These are phyloP conservation scores for Drosophila heteroneura DNA, from an alignment of 2,888 invertebrate species.

Conservation along the genomic window DNA sequence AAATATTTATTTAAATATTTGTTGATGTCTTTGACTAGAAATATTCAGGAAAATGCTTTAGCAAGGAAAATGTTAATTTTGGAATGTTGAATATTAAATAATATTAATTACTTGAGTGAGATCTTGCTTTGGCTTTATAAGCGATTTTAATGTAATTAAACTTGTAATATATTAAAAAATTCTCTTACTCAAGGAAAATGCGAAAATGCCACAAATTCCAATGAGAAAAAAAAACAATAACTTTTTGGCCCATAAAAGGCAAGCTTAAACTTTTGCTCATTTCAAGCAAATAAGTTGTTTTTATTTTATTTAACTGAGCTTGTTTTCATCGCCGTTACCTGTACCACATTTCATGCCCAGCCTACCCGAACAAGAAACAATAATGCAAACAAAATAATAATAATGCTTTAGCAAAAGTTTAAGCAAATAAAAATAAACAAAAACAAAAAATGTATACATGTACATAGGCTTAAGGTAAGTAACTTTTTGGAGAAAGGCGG, in stretches of 20 bases:
- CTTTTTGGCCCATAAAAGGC: slow-evolving; percentile 22
- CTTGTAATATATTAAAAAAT: not conserved
- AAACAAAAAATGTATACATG: not conserved
- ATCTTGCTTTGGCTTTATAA: not conserved
- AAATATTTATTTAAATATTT: slow-evolving; percentile 24
- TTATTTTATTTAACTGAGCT: slow-evolving; percentile 19
- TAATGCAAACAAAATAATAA: slow-evolving; percentile 57
- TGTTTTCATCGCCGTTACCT: slow-evolving; percentile 29
- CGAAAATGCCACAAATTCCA: too few relatives aligned
- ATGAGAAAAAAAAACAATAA: not conserved
- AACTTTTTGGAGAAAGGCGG: slow-evolving; percentile 17
- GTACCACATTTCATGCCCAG: slow-evolving; percentile 30
- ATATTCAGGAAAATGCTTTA: not conserved
- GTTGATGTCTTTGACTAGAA: not conserved
- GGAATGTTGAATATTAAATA: not conserved
- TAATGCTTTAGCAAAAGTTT: slow-evolving; percentile 61
- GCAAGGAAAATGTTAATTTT: not conserved
- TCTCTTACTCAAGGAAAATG: not conserved
- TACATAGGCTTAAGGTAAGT: slow-evolving; percentile 31
- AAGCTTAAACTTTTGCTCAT: slow-evolving; percentile 30
- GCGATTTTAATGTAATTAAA: not conserved
- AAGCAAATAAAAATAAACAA: slow-evolving; percentile 38
- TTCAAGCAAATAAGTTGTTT: slow-evolving; percentile 7
- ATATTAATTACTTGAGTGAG: not conserved
- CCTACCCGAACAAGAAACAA: slow-evolving; percentile 12